A percentile compares a stretch with the other conserved stretches of the same genome.
phyloP scores from a whole-genome alignment of 1,140 invertebrate species.

The Cyclargus thomasi region DNA sequence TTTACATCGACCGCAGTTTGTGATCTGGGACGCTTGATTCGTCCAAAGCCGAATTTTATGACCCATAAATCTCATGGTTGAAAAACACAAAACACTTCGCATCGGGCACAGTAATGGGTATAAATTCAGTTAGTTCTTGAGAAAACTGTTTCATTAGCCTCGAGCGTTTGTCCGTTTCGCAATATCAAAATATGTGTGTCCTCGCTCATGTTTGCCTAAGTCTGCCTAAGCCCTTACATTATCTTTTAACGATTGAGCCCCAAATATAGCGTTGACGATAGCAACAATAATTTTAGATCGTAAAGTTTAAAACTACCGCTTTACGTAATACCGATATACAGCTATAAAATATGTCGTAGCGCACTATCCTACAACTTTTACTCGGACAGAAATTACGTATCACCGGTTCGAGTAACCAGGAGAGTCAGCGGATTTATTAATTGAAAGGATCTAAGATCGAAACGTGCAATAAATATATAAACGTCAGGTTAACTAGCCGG shows the following conservation, averaged over 20 bases:
- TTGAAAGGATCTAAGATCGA: not conserved
- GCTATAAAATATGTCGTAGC: not conserved
- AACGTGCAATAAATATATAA: not conserved
- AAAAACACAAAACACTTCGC: not conserved
- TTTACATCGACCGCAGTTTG: slow-evolving; percentile 26
- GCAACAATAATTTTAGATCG: not conserved
- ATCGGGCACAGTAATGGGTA: not conserved
- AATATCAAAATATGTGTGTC: no score
- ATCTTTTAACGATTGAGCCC: no score
- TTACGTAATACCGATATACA: not conserved
- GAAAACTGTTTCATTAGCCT: not conserved
- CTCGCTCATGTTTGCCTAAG: no score
- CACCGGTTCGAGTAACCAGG: not conserved
- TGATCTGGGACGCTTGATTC: slow-evolving; percentile 19
- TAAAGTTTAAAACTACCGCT: not conserved
- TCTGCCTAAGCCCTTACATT: no score
- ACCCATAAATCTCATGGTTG: slow-evolving; percentile 18
- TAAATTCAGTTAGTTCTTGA: slow-evolving; percentile 24
- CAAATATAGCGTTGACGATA: not conserved
- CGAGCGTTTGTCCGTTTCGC: not conserved
- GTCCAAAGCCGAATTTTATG: slow-evolving; percentile 15
- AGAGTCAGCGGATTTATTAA: not conserved
- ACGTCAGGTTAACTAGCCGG: not conserved
- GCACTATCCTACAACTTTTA: not conserved
- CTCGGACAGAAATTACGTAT: not conserved